Evolutionary conservation across 1,140 invertebrate genomes (phyloP), one percentile per base, ranked within the genome.

Genomic region (Ephestia elutella): DNA sequence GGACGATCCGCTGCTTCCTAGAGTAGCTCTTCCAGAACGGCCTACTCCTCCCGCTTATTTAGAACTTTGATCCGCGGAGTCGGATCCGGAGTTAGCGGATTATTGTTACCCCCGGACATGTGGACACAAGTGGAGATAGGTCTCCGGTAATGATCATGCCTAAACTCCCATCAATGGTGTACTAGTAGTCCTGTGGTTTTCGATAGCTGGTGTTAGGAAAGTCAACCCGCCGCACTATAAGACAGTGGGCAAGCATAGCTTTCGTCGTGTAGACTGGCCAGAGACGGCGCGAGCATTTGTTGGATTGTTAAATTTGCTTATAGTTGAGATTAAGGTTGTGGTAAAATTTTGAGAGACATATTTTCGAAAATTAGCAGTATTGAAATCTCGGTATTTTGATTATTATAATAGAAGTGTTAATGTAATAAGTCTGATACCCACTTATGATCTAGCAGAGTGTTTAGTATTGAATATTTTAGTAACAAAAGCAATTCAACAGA

Each of bases 41-140:
- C 83, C 86, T 11, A 87, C 84, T 5, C 86, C 86, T 11, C 86
- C 86, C 1, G 78, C 82, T 1, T 86, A 87, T 65, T 63, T 86
- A 54, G 86, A 88, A 69, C 84, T 88, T 77, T 88, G 86, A 88
- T 86, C 75, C 59, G 73, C 83, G 71, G 82, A 86, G 70, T 88
- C 82, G n/a, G 83, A 86, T 82, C 81, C 86, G 69, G 86, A 88
- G 70, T 56, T 82, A 63, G 73, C 69, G 55, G 78, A 87, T 32
- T 66, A 65, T n/a, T 78, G 70, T 66, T 79, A 65, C 19, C 65
- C 73, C 71, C 72, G 82, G 78, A 76, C 66, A 54, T 59, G 63
- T 63, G 62, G 59, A 56, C 73, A 71, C 48, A 58, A 38, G 49
- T 72, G 70, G 65, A 78, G 65, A 69, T 78, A 75, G 20, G 25